phyloP scores from a whole-genome alignment of 2,797 vertebrate genomes.

The Podarcis siculus region DNA sequence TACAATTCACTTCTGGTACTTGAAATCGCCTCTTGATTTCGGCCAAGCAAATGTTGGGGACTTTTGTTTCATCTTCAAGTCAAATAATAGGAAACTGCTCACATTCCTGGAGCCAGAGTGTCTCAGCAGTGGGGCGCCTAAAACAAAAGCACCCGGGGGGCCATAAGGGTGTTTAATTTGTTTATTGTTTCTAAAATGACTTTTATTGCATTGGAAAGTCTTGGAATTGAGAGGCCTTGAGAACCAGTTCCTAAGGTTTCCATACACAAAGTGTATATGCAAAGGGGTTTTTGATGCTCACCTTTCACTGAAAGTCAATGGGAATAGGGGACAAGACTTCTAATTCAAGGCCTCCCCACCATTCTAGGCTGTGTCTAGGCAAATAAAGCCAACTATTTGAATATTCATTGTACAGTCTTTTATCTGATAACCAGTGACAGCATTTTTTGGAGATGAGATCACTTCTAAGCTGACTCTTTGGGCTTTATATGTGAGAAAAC shows the following conservation, averaged over 20 bases:
- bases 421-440: slow-evolving; percentile 25
- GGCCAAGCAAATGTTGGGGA: background rate
- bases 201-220: slow-evolving; percentile 20
- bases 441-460: slow-evolving; percentile 18
- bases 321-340: accelerated
- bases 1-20: slow-evolving; percentile 28
- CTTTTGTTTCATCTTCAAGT: slow-evolving; percentile 50
- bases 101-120: slow-evolving; percentile 55
- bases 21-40: background rate
- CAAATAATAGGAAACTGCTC: slow-evolving; percentile 62
- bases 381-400: background rate
- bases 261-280: background rate
- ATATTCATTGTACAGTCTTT: background rate
- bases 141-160: slow-evolving; percentile 27
- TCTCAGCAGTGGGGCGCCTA: slow-evolving; percentile 49
- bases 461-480: background rate
- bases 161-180: slow-evolving; percentile 22
- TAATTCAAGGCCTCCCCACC: background rate
- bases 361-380: background rate
- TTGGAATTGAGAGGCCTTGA: background rate
- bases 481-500: slow-evolving; percentile 7
- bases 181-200: slow-evolving; percentile 48
- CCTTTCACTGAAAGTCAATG: background rate
- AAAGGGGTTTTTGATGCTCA: background rate
- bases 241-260: background rate